Percentiles rank a stretch among this genome's conserved stretches.
phyloP scores from a whole-genome alignment of 2,113 vertebrate species.

The Semicossyphus pulcher region DNA sequence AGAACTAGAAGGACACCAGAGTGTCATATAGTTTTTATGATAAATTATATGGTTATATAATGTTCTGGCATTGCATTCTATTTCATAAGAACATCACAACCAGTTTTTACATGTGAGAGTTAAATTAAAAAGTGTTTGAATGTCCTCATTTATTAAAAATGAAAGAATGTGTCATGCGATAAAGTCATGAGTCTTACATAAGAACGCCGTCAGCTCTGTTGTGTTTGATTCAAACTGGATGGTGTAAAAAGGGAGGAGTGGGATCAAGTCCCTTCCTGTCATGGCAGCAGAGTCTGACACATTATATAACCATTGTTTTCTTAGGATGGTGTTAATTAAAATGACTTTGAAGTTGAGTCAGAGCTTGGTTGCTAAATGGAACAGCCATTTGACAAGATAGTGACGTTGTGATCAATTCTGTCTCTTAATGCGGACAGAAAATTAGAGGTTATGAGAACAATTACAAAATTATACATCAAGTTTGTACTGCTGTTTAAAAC shows the following conservation, averaged over 20 bases:
- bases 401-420: not conserved
- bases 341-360: constrained; percentile 58
- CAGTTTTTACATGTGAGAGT: too few species aligned
- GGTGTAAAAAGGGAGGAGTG: constrained; percentile 1
- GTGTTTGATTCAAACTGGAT: not conserved
- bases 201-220: not conserved
- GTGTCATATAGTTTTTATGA: too few species aligned
- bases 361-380: constrained; percentile 45
- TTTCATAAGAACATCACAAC: too few species aligned
- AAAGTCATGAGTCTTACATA: not conserved
- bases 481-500: not conserved
- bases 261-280: constrained; percentile 31
- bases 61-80: too few species aligned
- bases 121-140: not conserved
- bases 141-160: not conserved
- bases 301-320: constrained; percentile 44
- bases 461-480: not conserved
- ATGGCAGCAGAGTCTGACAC: constrained; percentile 34
- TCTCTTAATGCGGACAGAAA: not conserved
- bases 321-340: constrained; percentile 52
- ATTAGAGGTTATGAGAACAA: not conserved
- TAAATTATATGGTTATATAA: too few species aligned
- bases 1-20: too few species aligned
- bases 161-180: not conserved
- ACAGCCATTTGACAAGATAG: constrained; percentile 26